A percentile compares a stretch with the other conserved stretches of the same genome.
Evolutionary conservation across 2,113 vertebrate genomes (phyloP).

Genomic region (Morone saxatilis): DNA sequence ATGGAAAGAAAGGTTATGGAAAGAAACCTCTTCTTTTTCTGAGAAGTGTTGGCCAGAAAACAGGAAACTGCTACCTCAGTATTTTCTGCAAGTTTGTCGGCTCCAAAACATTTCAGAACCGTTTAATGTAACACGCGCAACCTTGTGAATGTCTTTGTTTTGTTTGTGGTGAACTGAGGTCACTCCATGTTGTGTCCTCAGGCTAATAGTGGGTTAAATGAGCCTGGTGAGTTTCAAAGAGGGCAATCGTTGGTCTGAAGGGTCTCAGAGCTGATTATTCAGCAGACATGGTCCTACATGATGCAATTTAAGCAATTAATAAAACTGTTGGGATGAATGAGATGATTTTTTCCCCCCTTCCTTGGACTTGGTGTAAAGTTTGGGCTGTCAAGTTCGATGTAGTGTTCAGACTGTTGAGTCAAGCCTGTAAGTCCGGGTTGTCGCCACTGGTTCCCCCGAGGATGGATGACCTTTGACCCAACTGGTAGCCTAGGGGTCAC

Average conservation of each 20-base stretch:
- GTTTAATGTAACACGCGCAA: constrained; percentile 40
- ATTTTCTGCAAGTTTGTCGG: background rate
- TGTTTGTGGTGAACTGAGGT: constrained; percentile 63
- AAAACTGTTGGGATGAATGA: constrained; percentile 39
- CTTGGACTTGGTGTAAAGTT: constrained; percentile 28
- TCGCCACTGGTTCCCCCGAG: constrained; percentile 72
- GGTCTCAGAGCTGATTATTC: constrained; percentile 42
- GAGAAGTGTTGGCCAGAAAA: constrained; percentile 29
- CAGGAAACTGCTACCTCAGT: constrained; percentile 12
- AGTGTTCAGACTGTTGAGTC: constrained; percentile 45
- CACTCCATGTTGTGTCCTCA: constrained; percentile 45
- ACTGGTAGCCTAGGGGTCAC: constrained; percentile 67
- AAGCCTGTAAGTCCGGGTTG: constrained; percentile 68
- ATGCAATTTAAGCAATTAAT: constrained; percentile 31
- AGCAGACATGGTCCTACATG: background rate
- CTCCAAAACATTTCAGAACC: constrained; percentile 56
- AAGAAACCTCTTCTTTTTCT: constrained; percentile 16
- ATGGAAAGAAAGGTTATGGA: constrained; percentile 12
- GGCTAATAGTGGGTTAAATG: constrained; percentile 59
- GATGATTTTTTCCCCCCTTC: background rate
- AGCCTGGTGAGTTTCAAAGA: constrained; percentile 41
- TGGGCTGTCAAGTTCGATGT: constrained; percentile 56
- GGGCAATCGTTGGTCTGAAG: constrained; percentile 31
- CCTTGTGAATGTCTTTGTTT: constrained; percentile 70
- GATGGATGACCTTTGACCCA: constrained; percentile 69